Conservation (phyloP, 2,888 invertebrate genomes). For the Chalcis sispes region DNA sequence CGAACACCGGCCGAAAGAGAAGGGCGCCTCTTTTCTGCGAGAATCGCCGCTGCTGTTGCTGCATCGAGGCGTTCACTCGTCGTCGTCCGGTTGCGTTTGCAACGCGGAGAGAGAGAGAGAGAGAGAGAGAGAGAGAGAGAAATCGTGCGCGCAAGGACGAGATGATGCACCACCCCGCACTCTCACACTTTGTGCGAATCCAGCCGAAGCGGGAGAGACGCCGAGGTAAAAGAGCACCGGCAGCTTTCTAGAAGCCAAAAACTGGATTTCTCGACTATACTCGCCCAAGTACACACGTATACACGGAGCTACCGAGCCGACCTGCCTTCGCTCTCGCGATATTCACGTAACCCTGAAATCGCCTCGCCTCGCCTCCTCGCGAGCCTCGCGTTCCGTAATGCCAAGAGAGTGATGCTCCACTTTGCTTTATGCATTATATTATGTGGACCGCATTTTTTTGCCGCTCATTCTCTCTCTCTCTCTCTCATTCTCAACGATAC, state of each 20-base stretch:
- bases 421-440: constrained; percentile 37
- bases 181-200: constrained; percentile 67
- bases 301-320: constrained; percentile 45
- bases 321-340: constrained; percentile 51
- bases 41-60: not conserved
- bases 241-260: constrained; percentile 76
- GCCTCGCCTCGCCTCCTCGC: constrained; percentile 33
- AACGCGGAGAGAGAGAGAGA: not conserved
- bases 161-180: constrained; percentile 67
- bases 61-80: not conserved
- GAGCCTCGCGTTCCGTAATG: not conserved
- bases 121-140: constrained; percentile 29
- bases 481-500: not conserved
- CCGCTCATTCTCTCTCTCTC: not conserved
- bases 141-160: constrained; percentile 71
- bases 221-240: not conserved
- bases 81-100: constrained; percentile 44
- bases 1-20: constrained; percentile 66
- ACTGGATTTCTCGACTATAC: constrained; percentile 74
- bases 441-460: not conserved
- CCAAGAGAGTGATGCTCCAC: constrained; percentile 42
- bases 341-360: constrained; percentile 58
- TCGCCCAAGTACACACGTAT: not conserved
- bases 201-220: constrained; percentile 26
- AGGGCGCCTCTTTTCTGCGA: too few species aligned